phyloP scores from a whole-genome alignment of 2,888 invertebrate species.

The Drosophila kambysellisi region DNA sequence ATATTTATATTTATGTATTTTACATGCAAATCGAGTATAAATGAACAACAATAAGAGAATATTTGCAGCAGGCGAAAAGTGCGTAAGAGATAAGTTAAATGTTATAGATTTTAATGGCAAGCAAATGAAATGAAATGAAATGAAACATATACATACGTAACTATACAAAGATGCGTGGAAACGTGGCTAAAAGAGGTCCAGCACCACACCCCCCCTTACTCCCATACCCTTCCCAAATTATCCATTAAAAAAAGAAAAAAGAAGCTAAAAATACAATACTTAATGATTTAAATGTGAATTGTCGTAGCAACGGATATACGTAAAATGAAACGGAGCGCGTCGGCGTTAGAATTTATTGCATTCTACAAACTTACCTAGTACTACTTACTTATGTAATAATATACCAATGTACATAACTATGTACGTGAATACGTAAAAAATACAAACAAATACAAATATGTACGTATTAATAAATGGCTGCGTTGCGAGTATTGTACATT shows the following conservation, averaged over 20 bases:
- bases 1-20: slow-evolving; percentile 73
- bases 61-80: slow-evolving; percentile 56
- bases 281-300: slow-evolving; percentile 77
- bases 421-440: slow-evolving; percentile 39
- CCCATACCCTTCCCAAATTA: not conserved
- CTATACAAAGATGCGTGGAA: slow-evolving; percentile 30
- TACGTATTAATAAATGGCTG: slow-evolving; percentile 47
- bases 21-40: slow-evolving; percentile 55
- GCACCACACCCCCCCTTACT: slow-evolving; percentile 7
- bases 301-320: slow-evolving; percentile 82
- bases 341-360: slow-evolving; percentile 63
- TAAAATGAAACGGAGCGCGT: slow-evolving; percentile 64
- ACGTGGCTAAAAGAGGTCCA: slow-evolving; percentile 40
- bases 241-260: slow-evolving; percentile 25
- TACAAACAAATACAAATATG: slow-evolving; percentile 30
- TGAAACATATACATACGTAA: slow-evolving; percentile 51
- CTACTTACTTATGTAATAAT: slow-evolving; percentile 58
- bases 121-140: slow-evolving; percentile 37
- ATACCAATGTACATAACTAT: slow-evolving; percentile 38
- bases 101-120: slow-evolving; percentile 76
- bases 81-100: slow-evolving; percentile 76
- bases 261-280: slow-evolving; percentile 72
- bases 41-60: slow-evolving; percentile 70
- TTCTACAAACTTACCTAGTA: slow-evolving; percentile 76
- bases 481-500: slow-evolving; percentile 71